These are phyloP conservation scores for Corythaixoides concolor DNA, from an alignment of 2,113 vertebrate species.

Conservation along the genomic window DNA sequence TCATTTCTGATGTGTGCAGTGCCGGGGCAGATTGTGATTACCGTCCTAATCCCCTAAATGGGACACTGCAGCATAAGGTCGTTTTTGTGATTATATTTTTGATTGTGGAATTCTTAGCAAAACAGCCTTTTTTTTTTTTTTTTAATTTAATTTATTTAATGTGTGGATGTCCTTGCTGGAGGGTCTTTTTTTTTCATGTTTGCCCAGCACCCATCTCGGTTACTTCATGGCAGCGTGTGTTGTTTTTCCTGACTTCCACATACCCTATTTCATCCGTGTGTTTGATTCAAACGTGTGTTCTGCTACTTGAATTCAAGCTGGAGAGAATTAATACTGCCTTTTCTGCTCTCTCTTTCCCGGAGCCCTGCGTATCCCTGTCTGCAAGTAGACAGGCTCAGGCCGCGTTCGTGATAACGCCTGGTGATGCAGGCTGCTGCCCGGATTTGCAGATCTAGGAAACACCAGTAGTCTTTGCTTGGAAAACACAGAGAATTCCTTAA, in stretches of 20 bases:
- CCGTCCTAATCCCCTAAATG: slow-evolving; percentile 49
- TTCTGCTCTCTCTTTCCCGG: not conserved
- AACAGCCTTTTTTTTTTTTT: not conserved
- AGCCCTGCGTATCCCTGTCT: not conserved
- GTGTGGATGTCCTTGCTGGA: not conserved
- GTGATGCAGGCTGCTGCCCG: not conserved
- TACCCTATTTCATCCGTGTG: not conserved
- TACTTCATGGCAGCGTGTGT: fast-evolving
- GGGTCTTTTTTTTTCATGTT: not conserved
- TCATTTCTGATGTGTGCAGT: not conserved
- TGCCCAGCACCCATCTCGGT: not conserved
- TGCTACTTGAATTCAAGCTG: slow-evolving; percentile 10
- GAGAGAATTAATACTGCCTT: not conserved
- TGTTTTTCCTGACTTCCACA: not conserved
- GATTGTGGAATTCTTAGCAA: not conserved
- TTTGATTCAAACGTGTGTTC: not conserved
- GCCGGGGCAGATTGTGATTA: slow-evolving; percentile 49
- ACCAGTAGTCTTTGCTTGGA: not conserved
- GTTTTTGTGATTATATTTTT: slow-evolving; percentile 16
- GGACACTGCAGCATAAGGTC: slow-evolving; percentile 31
- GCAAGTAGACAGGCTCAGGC: not conserved
- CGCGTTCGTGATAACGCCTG: not conserved
- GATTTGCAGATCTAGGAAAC: not conserved
- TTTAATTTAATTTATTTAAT: not conserved
- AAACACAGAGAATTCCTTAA: not conserved